Conservation (phyloP, 2,888 invertebrate genomes). For the Antitype chi region DNA sequence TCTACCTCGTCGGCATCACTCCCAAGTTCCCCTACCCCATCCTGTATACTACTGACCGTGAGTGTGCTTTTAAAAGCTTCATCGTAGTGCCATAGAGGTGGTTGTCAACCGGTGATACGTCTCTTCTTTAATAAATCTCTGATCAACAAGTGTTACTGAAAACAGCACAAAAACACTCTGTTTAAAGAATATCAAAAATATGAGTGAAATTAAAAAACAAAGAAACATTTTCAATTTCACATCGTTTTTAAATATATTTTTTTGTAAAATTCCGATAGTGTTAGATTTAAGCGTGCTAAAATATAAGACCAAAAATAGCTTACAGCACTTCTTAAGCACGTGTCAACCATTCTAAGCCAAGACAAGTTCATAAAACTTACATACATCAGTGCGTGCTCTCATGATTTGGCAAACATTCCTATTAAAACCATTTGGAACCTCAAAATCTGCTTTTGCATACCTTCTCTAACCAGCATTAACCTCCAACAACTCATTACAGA, state of each 20-base stretch:
- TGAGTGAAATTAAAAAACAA: neutral
- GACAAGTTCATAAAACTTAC: neutral
- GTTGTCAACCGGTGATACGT: neutral
- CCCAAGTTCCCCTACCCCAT: constrained; percentile 87
- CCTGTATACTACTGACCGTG: constrained; percentile 85
- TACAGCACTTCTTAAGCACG: no score
- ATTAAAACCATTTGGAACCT: neutral
- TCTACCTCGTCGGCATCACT: constrained; percentile 90
- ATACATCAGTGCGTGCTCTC: no score
- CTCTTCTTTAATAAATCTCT: neutral
- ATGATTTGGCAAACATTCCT: neutral
- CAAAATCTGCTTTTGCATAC: neutral
- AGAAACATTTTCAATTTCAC: no score
- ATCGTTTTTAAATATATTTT: no score
- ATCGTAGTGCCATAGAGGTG: no score
- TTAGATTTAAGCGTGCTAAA: no score
- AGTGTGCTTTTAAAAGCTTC: constrained; percentile 66
- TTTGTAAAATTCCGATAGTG: no score
- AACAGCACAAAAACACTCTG: neutral
- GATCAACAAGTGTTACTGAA: neutral
- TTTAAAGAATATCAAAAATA: neutral
- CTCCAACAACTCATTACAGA: constrained; percentile 70
- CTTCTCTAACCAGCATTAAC: neutral
- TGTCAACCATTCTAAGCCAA: neutral
- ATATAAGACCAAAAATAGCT: no score